phyloP scores from a whole-genome alignment of 2,888 invertebrate genomes.

The Dasypogon diadema region DNA sequence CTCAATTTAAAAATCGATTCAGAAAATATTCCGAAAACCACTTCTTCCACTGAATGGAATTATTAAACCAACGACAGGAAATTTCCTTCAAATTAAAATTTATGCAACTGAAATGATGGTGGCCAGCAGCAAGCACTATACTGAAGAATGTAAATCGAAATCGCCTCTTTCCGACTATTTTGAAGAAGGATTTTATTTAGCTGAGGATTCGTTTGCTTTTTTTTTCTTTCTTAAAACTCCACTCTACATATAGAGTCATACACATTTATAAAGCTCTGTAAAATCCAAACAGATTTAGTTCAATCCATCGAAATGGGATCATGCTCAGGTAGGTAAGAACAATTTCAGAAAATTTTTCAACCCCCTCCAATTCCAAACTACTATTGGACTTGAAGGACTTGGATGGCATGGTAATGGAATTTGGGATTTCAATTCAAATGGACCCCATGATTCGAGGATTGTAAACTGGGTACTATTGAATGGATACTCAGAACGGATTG shows the following conservation, averaged over 20 bases:
- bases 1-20: too few species aligned
- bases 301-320: background rate
- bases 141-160: background rate
- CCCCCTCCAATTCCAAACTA: too few species aligned
- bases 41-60: too few species aligned
- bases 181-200: background rate
- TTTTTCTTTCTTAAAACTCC: too few species aligned
- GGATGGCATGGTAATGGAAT: slow-evolving; percentile 2
- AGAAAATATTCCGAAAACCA: too few species aligned
- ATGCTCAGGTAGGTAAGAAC: slow-evolving; percentile 16
- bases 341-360: background rate
- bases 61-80: too few species aligned
- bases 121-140: too few species aligned
- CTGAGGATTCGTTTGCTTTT: background rate
- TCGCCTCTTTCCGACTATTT: background rate
- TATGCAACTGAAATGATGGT: too few species aligned
- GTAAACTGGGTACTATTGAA: background rate
- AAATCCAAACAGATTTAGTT: background rate
- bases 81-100: slow-evolving; percentile 5
- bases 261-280: background rate
- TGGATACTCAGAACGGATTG: background rate
- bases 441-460: slow-evolving; percentile 13
- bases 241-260: too few species aligned
- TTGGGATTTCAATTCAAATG: slow-evolving; percentile 19
- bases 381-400: background rate